Conservation (phyloP, 2,797 vertebrate genomes). For the Scarus forsteni region DNA sequence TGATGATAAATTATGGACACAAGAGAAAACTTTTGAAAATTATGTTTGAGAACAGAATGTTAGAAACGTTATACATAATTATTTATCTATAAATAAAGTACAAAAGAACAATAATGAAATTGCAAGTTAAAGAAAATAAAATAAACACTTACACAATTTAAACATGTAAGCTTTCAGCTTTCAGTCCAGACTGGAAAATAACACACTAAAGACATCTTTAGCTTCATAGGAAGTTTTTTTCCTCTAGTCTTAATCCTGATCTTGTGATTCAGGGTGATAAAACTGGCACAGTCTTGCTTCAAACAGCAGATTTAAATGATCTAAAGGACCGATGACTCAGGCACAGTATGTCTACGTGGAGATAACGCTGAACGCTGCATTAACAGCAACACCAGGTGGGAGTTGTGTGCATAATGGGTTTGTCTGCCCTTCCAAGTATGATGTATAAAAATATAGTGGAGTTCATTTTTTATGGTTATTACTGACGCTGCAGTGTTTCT, state of each 20-base stretch:
- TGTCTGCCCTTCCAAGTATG: background rate
- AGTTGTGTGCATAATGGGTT: constrained; percentile 15
- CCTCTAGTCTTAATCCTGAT: background rate
- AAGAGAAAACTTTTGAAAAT: too few species aligned
- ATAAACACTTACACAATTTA: too few species aligned
- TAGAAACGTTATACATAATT: too few species aligned
- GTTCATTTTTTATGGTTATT: constrained; percentile 21
- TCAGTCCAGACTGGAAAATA: too few species aligned
- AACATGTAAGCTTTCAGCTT: too few species aligned
- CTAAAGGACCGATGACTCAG: constrained; percentile 2
- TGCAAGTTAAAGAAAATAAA: too few species aligned
- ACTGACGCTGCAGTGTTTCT: constrained; percentile 26
- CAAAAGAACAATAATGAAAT: too few species aligned
- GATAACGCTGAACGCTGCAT: constrained; percentile 33
- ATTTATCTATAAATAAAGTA: too few species aligned
- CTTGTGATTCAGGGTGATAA: constrained; percentile 18
- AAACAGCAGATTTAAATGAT: constrained; percentile 24
- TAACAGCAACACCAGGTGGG: constrained; percentile 39
- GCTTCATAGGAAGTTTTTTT: background rate
- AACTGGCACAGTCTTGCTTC: background rate
- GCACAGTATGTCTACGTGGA: constrained; percentile 8
- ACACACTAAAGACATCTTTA: constrained; percentile 4
- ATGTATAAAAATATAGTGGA: background rate
- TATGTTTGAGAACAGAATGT: too few species aligned
- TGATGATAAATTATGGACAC: background rate